phyloP scores from a whole-genome alignment of 2,113 vertebrate species.

The Choloepus hoffmanni region DNA sequence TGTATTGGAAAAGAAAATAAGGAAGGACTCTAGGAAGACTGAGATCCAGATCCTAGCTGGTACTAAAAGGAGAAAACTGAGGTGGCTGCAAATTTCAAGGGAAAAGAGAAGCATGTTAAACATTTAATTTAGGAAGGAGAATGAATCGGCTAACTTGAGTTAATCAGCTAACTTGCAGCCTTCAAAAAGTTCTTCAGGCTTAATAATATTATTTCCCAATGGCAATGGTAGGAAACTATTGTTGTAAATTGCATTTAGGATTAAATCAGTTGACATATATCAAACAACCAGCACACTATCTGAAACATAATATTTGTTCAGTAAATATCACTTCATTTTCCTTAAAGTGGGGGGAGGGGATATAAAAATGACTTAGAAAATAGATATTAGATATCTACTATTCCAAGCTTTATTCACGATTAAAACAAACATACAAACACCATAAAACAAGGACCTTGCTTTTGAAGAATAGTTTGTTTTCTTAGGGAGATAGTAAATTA shows the following conservation, averaged over 20 bases:
- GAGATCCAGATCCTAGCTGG: fast-evolving
- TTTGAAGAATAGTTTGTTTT: background rate
- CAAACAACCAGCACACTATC: background rate
- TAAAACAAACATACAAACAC: background rate
- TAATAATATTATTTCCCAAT: background rate
- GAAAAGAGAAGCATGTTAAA: background rate
- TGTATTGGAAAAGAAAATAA: background rate
- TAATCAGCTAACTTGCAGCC: background rate
- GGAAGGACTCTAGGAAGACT: background rate
- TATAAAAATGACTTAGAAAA: background rate
- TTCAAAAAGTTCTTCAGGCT: background rate
- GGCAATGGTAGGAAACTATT: background rate
- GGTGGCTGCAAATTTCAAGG: background rate
- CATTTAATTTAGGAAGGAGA: background rate
- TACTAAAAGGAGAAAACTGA: background rate
- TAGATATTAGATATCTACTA: background rate
- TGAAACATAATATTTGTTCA: background rate
- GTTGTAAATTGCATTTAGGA: background rate
- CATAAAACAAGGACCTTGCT: background rate
- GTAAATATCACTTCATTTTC: background rate
- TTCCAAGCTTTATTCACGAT: background rate
- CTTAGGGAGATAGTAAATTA: background rate
- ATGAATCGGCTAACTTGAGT: background rate
- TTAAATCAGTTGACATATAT: background rate
- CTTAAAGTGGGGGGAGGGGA: background rate